phyloP scores from a whole-genome alignment of 53 echinoderm and acorn worm species.

The Arbacia lixula region DNA sequence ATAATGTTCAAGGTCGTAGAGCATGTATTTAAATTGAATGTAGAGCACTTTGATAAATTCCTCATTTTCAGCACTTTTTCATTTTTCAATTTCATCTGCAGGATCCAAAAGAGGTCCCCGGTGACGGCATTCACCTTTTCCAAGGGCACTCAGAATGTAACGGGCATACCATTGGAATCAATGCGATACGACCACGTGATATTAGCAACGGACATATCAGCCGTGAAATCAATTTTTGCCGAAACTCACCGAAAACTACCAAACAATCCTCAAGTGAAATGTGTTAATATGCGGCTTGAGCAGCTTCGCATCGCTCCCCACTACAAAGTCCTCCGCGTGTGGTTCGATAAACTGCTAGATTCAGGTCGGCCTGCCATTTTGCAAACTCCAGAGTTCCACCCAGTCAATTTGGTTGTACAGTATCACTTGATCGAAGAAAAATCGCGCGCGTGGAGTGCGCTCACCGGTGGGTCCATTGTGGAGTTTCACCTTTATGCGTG shows the following conservation, averaged over 20 bases:
- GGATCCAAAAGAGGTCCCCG: no score
- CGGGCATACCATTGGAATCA: constrained; percentile 49
- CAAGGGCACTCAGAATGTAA: no score
- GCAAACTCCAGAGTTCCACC: constrained; percentile 87
- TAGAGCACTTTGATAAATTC: no score
- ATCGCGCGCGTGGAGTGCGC: constrained; percentile 78
- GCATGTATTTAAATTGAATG: no score
- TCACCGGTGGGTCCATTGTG: constrained; percentile 87
- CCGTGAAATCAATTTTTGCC: constrained; percentile 63
- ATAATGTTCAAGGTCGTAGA: no score
- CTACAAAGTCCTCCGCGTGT: constrained; percentile 85
- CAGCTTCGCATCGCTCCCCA: constrained; percentile 80
- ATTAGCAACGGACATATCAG: constrained; percentile 74
- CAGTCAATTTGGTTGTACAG: constrained; percentile 82
- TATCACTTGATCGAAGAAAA: constrained; percentile 82
- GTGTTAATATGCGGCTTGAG: constrained; percentile 16
- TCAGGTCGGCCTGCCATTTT: constrained; percentile 60
- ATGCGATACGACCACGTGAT: constrained; percentile 84
- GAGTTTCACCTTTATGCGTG: constrained; percentile 84
- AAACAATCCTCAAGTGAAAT: not conserved
- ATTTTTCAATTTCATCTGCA: no score
- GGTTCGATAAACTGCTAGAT: constrained; percentile 87
- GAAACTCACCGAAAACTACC: constrained; percentile 3
- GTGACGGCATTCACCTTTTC: no score
- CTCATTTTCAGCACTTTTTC: no score